phyloP scores from a whole-genome alignment of 23 tunicate species.

The Styela clava region DNA sequence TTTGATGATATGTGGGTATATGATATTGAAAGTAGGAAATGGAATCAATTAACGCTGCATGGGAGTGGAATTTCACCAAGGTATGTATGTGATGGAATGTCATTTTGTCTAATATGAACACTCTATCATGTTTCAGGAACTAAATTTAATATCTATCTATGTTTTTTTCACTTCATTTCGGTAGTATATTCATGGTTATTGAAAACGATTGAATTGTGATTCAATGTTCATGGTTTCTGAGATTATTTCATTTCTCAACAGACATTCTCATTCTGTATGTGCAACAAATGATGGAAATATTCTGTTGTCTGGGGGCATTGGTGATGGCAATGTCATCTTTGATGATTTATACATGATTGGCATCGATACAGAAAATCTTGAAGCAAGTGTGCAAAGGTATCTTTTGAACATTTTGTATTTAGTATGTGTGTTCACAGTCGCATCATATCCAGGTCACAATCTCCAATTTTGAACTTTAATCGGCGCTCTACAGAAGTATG shows the following conservation, averaged over 20 bases:
- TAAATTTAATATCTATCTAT: too few species aligned
- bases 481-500: too few species aligned
- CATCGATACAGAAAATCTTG: background rate
- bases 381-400: conserved; percentile 2
- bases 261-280: conserved; percentile 18
- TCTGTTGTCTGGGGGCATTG: conserved; percentile 54
- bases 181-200: too few species aligned
- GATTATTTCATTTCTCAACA: background rate
- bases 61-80: background rate
- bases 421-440: too few species aligned
- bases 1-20: conserved; percentile 51
- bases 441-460: too few species aligned
- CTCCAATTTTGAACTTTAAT: too few species aligned
- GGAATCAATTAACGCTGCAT: background rate
- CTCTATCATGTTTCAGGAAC: too few species aligned
- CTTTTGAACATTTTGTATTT: too few species aligned
- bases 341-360: conserved; percentile 28
- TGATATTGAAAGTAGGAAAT: background rate
- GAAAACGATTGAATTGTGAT: background rate
- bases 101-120: background rate
- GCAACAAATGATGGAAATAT: background rate
- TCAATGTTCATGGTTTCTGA: background rate
- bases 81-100: background rate
- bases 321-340: conserved; percentile 17
- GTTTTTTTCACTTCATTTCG: too few species aligned